phyloP scores from a whole-genome alignment of 2,888 invertebrate species.

The Monochamus alternatus region DNA sequence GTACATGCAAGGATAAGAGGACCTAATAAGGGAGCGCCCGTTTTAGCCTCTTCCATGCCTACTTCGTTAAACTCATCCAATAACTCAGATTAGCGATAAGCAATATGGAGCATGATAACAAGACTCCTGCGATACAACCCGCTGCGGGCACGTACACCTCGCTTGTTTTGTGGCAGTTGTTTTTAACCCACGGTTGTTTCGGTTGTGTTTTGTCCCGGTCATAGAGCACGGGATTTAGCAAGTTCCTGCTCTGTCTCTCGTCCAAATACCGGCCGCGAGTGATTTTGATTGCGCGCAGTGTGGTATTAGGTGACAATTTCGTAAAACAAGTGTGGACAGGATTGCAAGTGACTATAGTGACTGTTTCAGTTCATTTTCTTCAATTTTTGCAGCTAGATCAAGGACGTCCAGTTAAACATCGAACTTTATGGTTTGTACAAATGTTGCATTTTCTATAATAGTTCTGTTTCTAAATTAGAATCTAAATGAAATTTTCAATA shows the following conservation, averaged over 20 bases:
- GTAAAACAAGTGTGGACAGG: slow-evolving; percentile 5
- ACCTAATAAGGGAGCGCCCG: slow-evolving; percentile 9
- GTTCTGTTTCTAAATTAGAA: too few species aligned
- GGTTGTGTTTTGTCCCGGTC: slow-evolving; percentile 37
- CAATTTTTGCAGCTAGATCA: not conserved
- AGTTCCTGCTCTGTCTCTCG: slow-evolving; percentile 29
- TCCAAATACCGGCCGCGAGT: slow-evolving; percentile 23
- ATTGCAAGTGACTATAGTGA: not conserved
- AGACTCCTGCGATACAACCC: slow-evolving; percentile 45
- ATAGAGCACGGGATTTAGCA: slow-evolving; percentile 34
- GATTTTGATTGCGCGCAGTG: slow-evolving; percentile 20
- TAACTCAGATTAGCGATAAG: slow-evolving; percentile 47
- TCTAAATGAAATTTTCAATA: too few species aligned
- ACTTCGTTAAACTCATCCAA: slow-evolving; percentile 29
- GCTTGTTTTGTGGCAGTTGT: slow-evolving; percentile 43
- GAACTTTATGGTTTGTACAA: not conserved
- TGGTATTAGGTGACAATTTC: not conserved
- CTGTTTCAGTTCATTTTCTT: not conserved
- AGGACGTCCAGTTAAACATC: not conserved
- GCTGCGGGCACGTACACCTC: slow-evolving; percentile 51
- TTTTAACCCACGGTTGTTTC: slow-evolving; percentile 44
- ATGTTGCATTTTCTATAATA: not conserved
- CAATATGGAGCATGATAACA: slow-evolving; percentile 50
- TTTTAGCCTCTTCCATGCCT: slow-evolving; percentile 10
- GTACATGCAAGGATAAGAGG: not conserved